Percentiles rank a stretch among this genome's conserved stretches.
phyloP scores from a whole-genome alignment of 1,140 invertebrate species.

The Thaumatotibia leucotreta region DNA sequence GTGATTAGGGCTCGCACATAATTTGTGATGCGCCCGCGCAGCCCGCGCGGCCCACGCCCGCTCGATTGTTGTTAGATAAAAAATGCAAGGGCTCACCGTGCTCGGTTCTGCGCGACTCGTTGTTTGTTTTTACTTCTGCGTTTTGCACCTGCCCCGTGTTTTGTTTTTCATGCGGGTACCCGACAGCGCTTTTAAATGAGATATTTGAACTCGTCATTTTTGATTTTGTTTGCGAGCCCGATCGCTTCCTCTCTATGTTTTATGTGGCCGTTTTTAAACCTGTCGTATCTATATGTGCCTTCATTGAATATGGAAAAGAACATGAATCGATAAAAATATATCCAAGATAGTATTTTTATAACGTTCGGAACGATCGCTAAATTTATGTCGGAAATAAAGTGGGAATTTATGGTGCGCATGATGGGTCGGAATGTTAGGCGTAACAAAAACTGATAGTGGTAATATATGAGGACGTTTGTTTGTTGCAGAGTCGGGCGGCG shows the following conservation, averaged over 20 bases:
- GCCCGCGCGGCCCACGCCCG: slow-evolving; percentile 41
- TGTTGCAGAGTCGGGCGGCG: slow-evolving; percentile 55
- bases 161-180: slow-evolving; percentile 44
- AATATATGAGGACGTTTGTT: slow-evolving; percentile 10
- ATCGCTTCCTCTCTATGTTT: slow-evolving; percentile 27
- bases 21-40: slow-evolving; percentile 67
- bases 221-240: slow-evolving; percentile 27
- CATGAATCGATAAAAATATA: slow-evolving; percentile 10
- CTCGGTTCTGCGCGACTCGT: slow-evolving; percentile 33
- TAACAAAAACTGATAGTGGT: slow-evolving; percentile 7
- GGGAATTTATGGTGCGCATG: slow-evolving; percentile 4
- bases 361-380: slow-evolving; percentile 6
- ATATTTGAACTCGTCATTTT: slow-evolving; percentile 34
- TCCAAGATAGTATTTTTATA: slow-evolving; percentile 2
- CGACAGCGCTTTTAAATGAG: slow-evolving; percentile 36
- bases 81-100: slow-evolving; percentile 51
- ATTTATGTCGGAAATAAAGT: slow-evolving; percentile 9
- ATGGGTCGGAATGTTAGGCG: slow-evolving; percentile 1
- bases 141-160: slow-evolving; percentile 62
- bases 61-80: slow-evolving; percentile 69
- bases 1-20: slow-evolving; percentile 65
- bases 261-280: slow-evolving; percentile 25
- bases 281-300: slow-evolving; percentile 16
- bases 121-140: slow-evolving; percentile 53
- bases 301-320: slow-evolving; percentile 22